Evolutionary conservation across 1,140 invertebrate genomes (phyloP), one percentile per base, ranked within the genome.

Genomic region (Trichonephila clavipes): DNA sequence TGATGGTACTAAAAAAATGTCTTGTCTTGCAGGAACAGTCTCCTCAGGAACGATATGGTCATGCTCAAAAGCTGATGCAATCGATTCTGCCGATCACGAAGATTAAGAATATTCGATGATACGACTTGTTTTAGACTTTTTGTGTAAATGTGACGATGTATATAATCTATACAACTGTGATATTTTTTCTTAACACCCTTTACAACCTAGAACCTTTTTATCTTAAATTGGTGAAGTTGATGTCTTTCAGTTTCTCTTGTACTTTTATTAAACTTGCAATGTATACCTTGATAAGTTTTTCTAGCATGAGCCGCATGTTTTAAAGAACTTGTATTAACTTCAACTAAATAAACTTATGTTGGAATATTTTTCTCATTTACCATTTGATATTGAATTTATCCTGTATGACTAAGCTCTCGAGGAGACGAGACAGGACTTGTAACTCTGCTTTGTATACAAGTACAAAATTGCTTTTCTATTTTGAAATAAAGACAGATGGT

Each of bases 101-200:
- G 69, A 72, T n/a, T 28, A 5, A 14, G 16, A 14, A 34, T 34
- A 4, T 28, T 72, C 28, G 10, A 34, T 72, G 24, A 34, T 28
- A 24, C 69, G 16, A 72, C 28, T 24, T 3, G 4, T 72, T 72
- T 72, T 72, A 72, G 10, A 34, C 69, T 72, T 24, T 40, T 24
- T 34, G 24, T 72, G 69, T 72, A 72, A 72, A 72, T 28, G 14
- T 72, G 69, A 72, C 69, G 34, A 72, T 72, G 69, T 72, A 72
- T 72, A 72, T 72, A 72, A 16, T 72, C 28, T 72, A 72, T 72
- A 72, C 69, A 28, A 14, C 69, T 72, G 69, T 72, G 69, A 72
- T 72, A 72, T 72, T 72, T 72, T 72, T 24, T 34, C 24, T 72
- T 72, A 28, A 72, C n/a, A n/a, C 69, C 69, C 69, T 28, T 72